Evolutionary conservation across 2,888 invertebrate species (phyloP).

Genomic region (Phengaris arion): DNA sequence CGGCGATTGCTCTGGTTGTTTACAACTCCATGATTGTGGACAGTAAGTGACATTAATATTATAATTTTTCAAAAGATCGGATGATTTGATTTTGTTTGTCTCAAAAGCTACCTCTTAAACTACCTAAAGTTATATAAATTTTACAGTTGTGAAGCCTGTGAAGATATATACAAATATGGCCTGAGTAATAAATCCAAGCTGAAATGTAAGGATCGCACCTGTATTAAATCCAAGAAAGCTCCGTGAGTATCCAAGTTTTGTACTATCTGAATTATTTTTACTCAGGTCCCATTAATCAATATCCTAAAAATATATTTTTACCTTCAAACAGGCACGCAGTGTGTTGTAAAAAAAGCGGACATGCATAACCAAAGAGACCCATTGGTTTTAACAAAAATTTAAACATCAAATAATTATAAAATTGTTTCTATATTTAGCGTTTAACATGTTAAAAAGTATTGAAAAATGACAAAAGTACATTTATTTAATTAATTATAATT

Average conservation of each 20-base stretch:
- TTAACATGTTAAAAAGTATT: no score
- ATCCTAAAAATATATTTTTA: not conserved
- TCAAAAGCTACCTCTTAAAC: no score
- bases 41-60: slow-evolving; percentile 54
- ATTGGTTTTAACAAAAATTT: no score
- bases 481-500: no score
- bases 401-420: no score
- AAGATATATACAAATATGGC: slow-evolving; percentile 78
- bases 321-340: no score
- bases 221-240: slow-evolving; percentile 65
- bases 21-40: slow-evolving; percentile 69
- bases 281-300: not conserved
- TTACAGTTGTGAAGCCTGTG: slow-evolving; percentile 71
- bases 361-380: no score
- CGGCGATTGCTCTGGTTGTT: slow-evolving; percentile 71
- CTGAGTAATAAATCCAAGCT: slow-evolving; percentile 73
- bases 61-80: no score
- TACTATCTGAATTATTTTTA: not conserved
- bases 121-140: not conserved
- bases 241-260: slow-evolving; percentile 64
- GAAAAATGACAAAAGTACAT: no score
- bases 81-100: no score
- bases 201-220: slow-evolving; percentile 75
- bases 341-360: no score
- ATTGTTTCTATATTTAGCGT: no score